phyloP scores from a whole-genome alignment of 2,797 vertebrate genomes.

The Myotis findleyi region DNA sequence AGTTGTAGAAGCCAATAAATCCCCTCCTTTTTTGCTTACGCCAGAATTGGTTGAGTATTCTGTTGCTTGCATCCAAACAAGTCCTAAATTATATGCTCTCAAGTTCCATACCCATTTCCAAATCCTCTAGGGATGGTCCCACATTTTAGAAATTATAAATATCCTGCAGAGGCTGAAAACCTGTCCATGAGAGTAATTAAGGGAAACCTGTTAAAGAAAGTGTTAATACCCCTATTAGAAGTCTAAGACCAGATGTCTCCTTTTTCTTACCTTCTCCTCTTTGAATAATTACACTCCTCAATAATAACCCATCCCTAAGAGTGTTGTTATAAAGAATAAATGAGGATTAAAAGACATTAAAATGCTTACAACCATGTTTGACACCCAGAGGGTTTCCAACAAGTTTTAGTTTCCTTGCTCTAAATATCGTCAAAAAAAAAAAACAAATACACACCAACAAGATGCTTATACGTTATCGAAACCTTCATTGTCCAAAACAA shows the following conservation, averaged over 20 bases:
- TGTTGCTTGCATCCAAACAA: slow-evolving; percentile 15
- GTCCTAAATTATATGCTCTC: background rate
- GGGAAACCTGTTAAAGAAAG: background rate
- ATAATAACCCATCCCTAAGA: slow-evolving; percentile 26
- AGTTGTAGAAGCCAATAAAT: background rate
- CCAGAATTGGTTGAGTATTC: slow-evolving; percentile 1
- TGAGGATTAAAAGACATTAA: slow-evolving; percentile 25
- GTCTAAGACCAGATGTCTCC: slow-evolving; percentile 8
- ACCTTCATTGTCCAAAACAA: background rate
- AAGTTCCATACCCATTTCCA: slow-evolving; percentile 49
- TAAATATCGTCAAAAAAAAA: background rate
- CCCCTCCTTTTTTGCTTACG: background rate
- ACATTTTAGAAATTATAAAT: slow-evolving; percentile 56
- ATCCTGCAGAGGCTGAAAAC: background rate
- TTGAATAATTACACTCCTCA: slow-evolving; percentile 33
- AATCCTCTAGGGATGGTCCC: background rate
- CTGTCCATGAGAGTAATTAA: slow-evolving; percentile 43
- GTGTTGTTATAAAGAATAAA: slow-evolving; percentile 42
- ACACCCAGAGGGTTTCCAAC: background rate
- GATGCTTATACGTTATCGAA: background rate
- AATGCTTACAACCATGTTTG: background rate
- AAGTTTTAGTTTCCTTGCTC: slow-evolving; percentile 22
- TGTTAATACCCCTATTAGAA: background rate
- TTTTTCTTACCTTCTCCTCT: slow-evolving; percentile 8
- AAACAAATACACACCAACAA: background rate